Conservation (phyloP, 2,797 vertebrate genomes). For the Acipenser ruthenus region DNA sequence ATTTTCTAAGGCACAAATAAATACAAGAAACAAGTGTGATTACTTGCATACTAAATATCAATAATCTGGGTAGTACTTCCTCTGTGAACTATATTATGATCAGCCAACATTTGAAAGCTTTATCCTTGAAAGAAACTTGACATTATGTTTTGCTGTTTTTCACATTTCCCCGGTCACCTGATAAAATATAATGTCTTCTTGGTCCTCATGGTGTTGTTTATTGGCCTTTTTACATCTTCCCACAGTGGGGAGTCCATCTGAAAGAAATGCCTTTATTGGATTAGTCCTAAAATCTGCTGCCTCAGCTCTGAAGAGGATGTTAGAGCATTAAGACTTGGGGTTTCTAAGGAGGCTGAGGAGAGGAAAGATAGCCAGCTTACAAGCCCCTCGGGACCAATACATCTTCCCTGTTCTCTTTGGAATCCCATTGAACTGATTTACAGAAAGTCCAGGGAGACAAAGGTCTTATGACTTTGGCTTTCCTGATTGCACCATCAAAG, state of each 20-base stretch:
- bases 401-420: constrained; percentile 53
- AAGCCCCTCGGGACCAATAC: constrained; percentile 53
- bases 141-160: neutral
- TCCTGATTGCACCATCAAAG: constrained; percentile 47
- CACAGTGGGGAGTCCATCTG: constrained; percentile 23
- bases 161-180: constrained; percentile 21
- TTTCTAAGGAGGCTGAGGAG: constrained; percentile 42
- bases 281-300: constrained; percentile 38
- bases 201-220: constrained; percentile 15
- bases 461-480: constrained; percentile 31
- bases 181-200: constrained; percentile 21
- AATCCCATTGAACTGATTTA: constrained; percentile 62
- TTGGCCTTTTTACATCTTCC: constrained; percentile 34
- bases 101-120: neutral
- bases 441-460: constrained; percentile 40
- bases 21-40: too few species aligned
- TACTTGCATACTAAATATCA: too few species aligned
- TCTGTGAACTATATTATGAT: neutral
- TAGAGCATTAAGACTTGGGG: constrained; percentile 30
- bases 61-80: neutral
- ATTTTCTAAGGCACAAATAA: too few species aligned
- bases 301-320: constrained; percentile 44
- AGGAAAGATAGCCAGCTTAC: constrained; percentile 44
- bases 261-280: constrained; percentile 33
- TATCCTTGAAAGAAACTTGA: neutral